Percentiles rank a stretch among this genome's conserved stretches.
phyloP scores from a whole-genome alignment of 2,888 invertebrate species.

The Zaprionus obscuricornis region DNA sequence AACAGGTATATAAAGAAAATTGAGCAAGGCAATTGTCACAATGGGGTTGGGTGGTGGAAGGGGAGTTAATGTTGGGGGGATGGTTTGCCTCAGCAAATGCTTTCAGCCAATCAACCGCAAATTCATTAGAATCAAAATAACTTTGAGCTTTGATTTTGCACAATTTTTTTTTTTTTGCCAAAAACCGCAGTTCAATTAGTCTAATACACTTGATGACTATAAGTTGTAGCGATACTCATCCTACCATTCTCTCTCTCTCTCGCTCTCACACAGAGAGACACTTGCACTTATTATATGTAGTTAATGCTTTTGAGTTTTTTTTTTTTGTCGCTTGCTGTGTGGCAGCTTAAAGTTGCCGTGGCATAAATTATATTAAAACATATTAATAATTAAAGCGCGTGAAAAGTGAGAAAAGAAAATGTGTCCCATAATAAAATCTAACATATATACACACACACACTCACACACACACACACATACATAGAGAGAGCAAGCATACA shows the following conservation, averaged over 20 bases:
- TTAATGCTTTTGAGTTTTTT: too few relatives aligned
- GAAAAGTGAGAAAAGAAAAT: conserved; percentile 77
- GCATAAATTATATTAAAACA: conserved; percentile 71
- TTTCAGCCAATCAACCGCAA: conserved; percentile 12
- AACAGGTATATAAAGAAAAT: conserved; percentile 31
- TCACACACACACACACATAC: background rate
- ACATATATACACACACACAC: conserved; percentile 26
- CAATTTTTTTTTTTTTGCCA: too few relatives aligned
- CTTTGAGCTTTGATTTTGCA: conserved; percentile 54
- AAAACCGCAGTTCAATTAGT: conserved; percentile 50
- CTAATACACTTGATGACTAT: conserved; percentile 31
- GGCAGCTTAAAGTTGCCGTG: too few relatives aligned
- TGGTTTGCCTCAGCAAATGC: background rate
- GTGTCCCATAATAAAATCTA: conserved; percentile 62
- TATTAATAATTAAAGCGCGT: conserved; percentile 74
- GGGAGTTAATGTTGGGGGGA: background rate
- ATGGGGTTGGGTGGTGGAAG: background rate
- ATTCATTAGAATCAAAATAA: conserved; percentile 51
- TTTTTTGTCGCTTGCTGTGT: too few relatives aligned
- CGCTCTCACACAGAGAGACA: too few relatives aligned
- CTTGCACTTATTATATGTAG: too few relatives aligned
- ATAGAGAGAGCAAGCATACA: conserved; percentile 1
- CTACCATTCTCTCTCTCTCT: too few relatives aligned
- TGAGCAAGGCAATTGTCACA: background rate
- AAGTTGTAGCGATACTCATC: too few relatives aligned